Base-by-base conservation (phyloP, 2,113 vertebrate species). In the Xiphophorus maculatus region DNA sequence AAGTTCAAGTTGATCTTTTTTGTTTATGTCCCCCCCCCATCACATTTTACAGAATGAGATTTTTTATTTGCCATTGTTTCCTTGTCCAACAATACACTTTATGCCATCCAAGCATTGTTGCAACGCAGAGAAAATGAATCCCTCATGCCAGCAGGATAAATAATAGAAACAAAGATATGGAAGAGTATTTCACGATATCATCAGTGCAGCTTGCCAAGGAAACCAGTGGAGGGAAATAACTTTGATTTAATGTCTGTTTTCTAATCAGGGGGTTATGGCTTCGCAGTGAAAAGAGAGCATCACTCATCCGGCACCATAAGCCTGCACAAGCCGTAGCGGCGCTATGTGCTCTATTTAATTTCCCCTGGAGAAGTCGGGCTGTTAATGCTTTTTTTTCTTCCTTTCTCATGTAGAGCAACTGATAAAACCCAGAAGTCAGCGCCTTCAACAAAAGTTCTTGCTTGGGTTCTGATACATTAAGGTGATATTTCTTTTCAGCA, bases 191-290 rank as follows among this genome's bases (percentile, higher is more conserved):
- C 63, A 25, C 25, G 51, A 54, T 71, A 73, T 82, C 71, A 42
- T 63, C 62, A 76, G 66, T 28, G 51, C 37, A 61, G 14, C 30
- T 74, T 65, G n/a, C 35, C 25, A 37, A 76, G 33, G 25, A 30
- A 5, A 17, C 63, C 54, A 71, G 69, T 54, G 25, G 35, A 75
- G 35, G 69, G 7, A 73, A 81, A 74, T 64, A 63, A 74, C 73
- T 74, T 64, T 77, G 33, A 84, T 82, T 86, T 80, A 87, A 83
- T 80, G 73, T 35, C 71, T 81, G 66, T 86, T 85, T 81, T 85
- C 27, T 74, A 71, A 80, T 60, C 48, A 10, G 29, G 54, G 33
- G 63, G 29, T 65, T 67, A 22, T 74, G 70, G 72, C 44, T 61
- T 63, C 37, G 64, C 29, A 58, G 15, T 63, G 10, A 33, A 44